A percentile compares a stretch with the other conserved stretches of the same genome.
These are phyloP conservation scores for Coregonus suidteri DNA, from an alignment of 2,797 vertebrate species.

Conservation along the genomic window DNA sequence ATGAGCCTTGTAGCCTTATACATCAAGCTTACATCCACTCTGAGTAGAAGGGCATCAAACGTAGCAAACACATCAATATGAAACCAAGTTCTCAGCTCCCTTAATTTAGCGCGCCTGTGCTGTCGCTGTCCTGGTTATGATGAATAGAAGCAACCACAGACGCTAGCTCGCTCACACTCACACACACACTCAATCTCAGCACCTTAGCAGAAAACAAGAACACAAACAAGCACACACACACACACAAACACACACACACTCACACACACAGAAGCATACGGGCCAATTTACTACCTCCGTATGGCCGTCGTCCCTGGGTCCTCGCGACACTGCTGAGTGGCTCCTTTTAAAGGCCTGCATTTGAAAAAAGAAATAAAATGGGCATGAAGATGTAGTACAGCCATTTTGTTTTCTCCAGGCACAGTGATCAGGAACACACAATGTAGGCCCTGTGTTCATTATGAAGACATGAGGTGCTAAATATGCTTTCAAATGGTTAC, in stretches of 20 bases:
- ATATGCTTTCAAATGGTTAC: not conserved
- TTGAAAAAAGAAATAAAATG: not conserved
- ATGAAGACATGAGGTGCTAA: not conserved
- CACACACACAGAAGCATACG: slow-evolving; percentile 4
- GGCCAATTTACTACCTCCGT: slow-evolving; percentile 13
- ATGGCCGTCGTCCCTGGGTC: not conserved
- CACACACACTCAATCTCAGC: too few relatives aligned
- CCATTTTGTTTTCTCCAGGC: slow-evolving; percentile 1
- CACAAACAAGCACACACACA: too few relatives aligned
- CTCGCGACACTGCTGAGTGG: slow-evolving; percentile 5
- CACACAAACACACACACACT: too few relatives aligned
- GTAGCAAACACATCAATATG: not conserved
- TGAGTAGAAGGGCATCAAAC: not conserved
- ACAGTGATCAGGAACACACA: not conserved
- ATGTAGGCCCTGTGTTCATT: not conserved
- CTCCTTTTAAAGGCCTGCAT: slow-evolving; percentile 13
- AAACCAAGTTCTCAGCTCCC: not conserved
- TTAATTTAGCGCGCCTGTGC: not conserved
- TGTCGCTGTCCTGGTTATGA: not conserved
- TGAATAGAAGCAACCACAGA: not conserved
- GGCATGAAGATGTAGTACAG: not conserved
- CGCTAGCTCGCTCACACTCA: not conserved
- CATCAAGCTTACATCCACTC: not conserved
- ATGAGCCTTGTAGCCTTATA: not conserved
- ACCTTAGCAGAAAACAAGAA: too few relatives aligned